Conservation (phyloP, 1,140 invertebrate genomes). For the Pemphigus obesinymphae region DNA sequence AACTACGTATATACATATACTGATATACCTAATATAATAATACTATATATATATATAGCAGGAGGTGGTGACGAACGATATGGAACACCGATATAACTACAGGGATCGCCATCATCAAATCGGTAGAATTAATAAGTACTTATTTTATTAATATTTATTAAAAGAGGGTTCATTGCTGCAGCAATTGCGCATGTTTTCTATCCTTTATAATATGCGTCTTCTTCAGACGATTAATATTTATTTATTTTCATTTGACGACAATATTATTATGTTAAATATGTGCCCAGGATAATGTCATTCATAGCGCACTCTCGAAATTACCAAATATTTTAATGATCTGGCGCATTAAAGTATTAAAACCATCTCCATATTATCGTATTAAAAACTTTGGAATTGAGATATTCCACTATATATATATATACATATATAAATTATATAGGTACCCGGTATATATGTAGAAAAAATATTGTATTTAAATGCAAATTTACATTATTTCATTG, state of each 20-base stretch:
- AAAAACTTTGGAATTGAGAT: too few species aligned
- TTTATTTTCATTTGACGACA: neutral
- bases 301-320: neutral
- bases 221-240: neutral
- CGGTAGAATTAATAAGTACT: constrained; percentile 39
- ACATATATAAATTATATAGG: neutral
- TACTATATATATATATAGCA: too few species aligned
- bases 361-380: too few species aligned
- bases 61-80: neutral
- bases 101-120: constrained; percentile 14
- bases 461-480: neutral
- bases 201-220: constrained; percentile 2
- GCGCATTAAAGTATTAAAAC: too few species aligned
- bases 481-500: neutral
- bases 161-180: neutral
- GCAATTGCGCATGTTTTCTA: neutral
- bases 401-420: too few species aligned
- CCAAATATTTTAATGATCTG: too few species aligned
- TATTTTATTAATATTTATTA: constrained; percentile 41
- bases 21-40: constrained; percentile 37
- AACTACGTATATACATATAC: constrained; percentile 23
- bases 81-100: neutral
- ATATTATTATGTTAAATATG: neutral
- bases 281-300: too few species aligned
- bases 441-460: too few species aligned